These are phyloP conservation scores for Petrophora chlorosata DNA, from an alignment of 2,888 invertebrate species.

Conservation along the genomic window DNA sequence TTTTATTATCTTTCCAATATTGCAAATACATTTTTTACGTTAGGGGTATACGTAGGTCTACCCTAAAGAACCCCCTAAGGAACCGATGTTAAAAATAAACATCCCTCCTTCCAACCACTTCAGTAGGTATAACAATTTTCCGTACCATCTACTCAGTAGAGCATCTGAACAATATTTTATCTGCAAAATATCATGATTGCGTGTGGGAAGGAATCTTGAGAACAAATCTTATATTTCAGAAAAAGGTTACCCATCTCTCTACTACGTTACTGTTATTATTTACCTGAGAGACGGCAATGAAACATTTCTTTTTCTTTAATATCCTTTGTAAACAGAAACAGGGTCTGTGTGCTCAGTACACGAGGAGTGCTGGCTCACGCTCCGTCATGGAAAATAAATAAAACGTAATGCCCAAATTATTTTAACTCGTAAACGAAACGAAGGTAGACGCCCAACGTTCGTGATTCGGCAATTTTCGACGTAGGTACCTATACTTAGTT, in stretches of 20 bases:
- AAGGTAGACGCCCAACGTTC: slow-evolving; percentile 52
- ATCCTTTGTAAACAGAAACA: slow-evolving; percentile 42
- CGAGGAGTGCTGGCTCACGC: slow-evolving; percentile 61
- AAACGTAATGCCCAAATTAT: slow-evolving; percentile 73
- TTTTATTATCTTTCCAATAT: too few species aligned
- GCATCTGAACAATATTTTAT: slow-evolving; percentile 23
- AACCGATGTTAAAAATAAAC: slow-evolving; percentile 7
- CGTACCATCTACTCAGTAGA: slow-evolving; percentile 14
- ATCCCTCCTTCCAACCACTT: slow-evolving; percentile 23
- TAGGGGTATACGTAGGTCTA: too few species aligned
- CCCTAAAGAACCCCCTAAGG: too few species aligned
- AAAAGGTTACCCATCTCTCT: slow-evolving; percentile 27
- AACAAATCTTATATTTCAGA: slow-evolving; percentile 27
- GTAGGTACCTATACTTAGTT: slow-evolving; percentile 49
- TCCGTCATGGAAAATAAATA: slow-evolving; percentile 75
- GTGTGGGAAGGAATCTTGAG: slow-evolving; percentile 22
- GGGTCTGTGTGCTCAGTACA: slow-evolving; percentile 46
- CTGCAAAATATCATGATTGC: slow-evolving; percentile 26
- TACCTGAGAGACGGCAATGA: slow-evolving; percentile 29
- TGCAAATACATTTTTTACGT: too few species aligned
- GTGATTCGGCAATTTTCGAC: slow-evolving; percentile 59
- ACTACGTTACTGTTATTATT: slow-evolving; percentile 15
- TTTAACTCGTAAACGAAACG: slow-evolving; percentile 71
- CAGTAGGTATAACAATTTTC: slow-evolving; percentile 12
- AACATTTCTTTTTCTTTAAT: slow-evolving; percentile 37